Conservation (phyloP, 2,888 invertebrate species). For the Sycophila texana region DNA sequence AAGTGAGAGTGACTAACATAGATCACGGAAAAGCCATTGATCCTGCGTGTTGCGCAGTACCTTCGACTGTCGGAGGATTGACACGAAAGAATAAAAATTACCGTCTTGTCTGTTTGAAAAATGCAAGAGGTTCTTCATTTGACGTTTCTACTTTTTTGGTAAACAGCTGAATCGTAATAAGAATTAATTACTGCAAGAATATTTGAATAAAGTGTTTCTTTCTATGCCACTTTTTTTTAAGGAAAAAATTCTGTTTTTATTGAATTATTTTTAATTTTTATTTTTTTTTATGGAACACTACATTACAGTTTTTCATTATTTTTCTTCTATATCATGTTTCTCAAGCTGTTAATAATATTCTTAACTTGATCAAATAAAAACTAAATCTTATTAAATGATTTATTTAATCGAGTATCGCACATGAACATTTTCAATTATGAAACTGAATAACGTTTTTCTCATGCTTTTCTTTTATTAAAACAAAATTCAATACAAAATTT, state of each 20-base stretch:
- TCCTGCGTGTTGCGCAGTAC: slow-evolving; percentile 4
- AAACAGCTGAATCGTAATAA: background rate
- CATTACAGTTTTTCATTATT: too few relatives aligned
- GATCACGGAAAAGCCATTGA: slow-evolving; percentile 50
- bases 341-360: background rate
- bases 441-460: too few relatives aligned
- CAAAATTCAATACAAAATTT: too few relatives aligned
- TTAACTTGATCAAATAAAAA: background rate
- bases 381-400: too few relatives aligned
- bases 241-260: too few relatives aligned
- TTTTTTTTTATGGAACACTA: too few relatives aligned
- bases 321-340: background rate
- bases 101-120: background rate
- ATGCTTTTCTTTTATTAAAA: too few relatives aligned
- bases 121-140: background rate
- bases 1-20: slow-evolving; percentile 19
- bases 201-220: background rate
- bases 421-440: too few relatives aligned
- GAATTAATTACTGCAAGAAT: background rate
- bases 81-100: slow-evolving; percentile 1
- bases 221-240: background rate
- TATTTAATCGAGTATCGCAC: too few relatives aligned
- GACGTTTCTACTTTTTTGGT: background rate
- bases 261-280: too few relatives aligned
- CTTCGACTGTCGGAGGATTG: background rate